Conservation (phyloP, 2,113 vertebrate species). For the Microtus montanus region DNA sequence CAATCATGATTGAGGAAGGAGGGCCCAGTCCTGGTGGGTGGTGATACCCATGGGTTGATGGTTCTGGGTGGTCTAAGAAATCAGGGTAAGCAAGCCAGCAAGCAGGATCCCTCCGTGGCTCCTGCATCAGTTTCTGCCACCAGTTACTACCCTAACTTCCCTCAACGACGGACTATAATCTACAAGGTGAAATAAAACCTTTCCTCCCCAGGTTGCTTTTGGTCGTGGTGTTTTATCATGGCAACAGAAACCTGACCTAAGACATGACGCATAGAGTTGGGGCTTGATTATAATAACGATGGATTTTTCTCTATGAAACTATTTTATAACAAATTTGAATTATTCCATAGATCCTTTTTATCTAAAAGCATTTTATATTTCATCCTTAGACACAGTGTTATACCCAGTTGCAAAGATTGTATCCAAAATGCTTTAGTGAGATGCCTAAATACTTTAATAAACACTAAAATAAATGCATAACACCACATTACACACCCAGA, state of each 20-base stretch:
- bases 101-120: neutral
- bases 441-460: conserved; percentile 65
- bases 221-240: neutral
- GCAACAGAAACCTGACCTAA: neutral
- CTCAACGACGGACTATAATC: neutral
- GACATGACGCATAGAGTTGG: neutral
- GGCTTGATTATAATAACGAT: neutral
- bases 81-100: neutral
- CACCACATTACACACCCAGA: neutral
- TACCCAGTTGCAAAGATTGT: conserved; percentile 43
- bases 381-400: conserved; percentile 55
- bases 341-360: conserved; percentile 45
- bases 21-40: neutral
- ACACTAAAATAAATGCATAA: conserved; percentile 56
- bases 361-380: conserved; percentile 44
- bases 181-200: neutral
- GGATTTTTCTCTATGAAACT: neutral
- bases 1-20: neutral
- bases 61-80: neutral
- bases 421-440: neutral
- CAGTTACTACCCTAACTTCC: neutral
- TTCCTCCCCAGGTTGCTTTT: neutral
- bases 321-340: conserved; percentile 34
- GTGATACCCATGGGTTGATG: neutral
- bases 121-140: neutral